Evolutionary conservation across 53 echinoderm and acorn worm genomes (phyloP), one percentile per base, ranked within the genome.

Genomic region (Crossaster papposus): DNA sequence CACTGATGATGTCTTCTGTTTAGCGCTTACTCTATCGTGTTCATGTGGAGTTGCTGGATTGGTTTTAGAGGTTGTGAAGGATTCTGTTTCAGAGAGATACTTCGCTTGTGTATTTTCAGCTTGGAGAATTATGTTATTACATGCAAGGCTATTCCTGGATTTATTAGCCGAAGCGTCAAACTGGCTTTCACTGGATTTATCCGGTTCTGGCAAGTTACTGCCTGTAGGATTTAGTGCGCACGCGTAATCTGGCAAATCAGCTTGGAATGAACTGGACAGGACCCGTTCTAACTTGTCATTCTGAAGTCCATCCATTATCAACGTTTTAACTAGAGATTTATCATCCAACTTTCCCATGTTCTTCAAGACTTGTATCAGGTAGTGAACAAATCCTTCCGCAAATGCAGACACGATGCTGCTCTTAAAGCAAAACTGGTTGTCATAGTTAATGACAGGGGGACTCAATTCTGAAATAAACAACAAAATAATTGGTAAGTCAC

Each of bases 251-350:
- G 30, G 28, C 24, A 82, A 33, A 38, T 10, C 84, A 71, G 51
- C 52, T 72, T 72, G 84, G 71, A 72, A 30, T 10, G 32, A 84
- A 72, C 71, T 17, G 29, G 84, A 32, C 24, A 32, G 72, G 71
- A 72, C 84, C 28, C 54, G 72, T 84, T 84, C 84, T 44, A 51
- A 84, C 71, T 51, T 71, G 84, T 84, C 54, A 51, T 31, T 52
- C 17, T 54, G 30, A 5, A 84, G 28, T 65, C 72, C 44, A 51
- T 14, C 9, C 73, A 84, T 70, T 28, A 84, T 72, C 7, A 1
- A 0, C 22, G 84, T 1, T 53, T 65, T 71, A 51, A 18, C 54
- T 51, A 70, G 71, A 24, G 71, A 84, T 54, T 29, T 24, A 31
- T 84, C 72, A 9, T 23, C 36, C 52, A 72, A 20, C 54, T 52